phyloP scores from a whole-genome alignment of 2,797 vertebrate genomes.

The Megalops cyprinoides region DNA sequence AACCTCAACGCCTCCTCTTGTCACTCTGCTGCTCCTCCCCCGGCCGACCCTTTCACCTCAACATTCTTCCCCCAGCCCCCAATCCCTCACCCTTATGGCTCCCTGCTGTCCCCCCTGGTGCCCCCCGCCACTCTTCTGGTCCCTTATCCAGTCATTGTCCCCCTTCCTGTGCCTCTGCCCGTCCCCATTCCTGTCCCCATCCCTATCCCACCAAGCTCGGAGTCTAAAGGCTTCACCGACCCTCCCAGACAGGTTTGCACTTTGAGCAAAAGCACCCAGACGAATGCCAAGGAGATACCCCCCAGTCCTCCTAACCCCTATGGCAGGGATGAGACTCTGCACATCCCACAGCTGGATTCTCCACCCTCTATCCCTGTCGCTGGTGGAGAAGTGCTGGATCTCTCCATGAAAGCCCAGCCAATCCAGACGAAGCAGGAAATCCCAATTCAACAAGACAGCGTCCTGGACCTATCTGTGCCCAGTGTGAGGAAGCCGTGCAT shows the following conservation, averaged over 20 bases:
- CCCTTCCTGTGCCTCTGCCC: constrained; percentile 90
- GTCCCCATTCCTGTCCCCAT: constrained; percentile 91
- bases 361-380: constrained; percentile 46
- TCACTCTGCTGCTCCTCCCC: constrained; percentile 77
- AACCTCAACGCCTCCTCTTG: constrained; percentile 74
- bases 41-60: constrained; percentile 52
- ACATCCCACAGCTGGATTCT: constrained; percentile 46
- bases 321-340: constrained; percentile 58
- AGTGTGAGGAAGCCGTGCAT: constrained; percentile 74
- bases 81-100: constrained; percentile 80
- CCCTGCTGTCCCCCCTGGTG: constrained; percentile 86
- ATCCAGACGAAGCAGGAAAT: constrained; percentile 71
- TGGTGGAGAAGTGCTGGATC: constrained; percentile 70
- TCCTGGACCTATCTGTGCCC: constrained; percentile 87
- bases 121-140: constrained; percentile 92
- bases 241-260: constrained; percentile 77
- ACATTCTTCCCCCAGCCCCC: constrained; percentile 63
- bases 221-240: constrained; percentile 77
- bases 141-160: constrained; percentile 92
- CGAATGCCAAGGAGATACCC: constrained; percentile 77
- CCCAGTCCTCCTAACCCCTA: constrained; percentile 73
- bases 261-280: constrained; percentile 88
- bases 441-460: constrained; percentile 79
- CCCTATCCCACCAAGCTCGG: constrained; percentile 77
- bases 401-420: constrained; percentile 83